Evolutionary conservation across 2,113 vertebrate species (phyloP).

Genomic region (Calyptomena viridis): DNA sequence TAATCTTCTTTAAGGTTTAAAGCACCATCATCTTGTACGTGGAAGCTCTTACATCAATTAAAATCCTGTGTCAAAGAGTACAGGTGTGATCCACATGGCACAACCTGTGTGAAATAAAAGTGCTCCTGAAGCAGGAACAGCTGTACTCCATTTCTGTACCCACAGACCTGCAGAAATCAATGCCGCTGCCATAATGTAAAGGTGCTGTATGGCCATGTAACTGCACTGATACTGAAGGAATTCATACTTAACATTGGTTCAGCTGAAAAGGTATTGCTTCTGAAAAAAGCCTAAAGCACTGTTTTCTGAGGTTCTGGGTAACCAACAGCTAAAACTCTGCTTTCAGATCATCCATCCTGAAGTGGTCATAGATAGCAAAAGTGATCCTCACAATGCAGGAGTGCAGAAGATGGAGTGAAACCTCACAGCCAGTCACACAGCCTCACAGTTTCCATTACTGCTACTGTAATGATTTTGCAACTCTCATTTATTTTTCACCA

Average conservation of each 20-base stretch:
- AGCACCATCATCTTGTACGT: not conserved
- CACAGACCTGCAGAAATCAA: not conserved
- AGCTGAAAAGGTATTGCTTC: not conserved
- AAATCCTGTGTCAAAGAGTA: not conserved
- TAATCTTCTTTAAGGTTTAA: not conserved
- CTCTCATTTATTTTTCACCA: not conserved
- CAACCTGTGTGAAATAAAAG: not conserved
- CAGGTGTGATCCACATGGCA: not conserved
- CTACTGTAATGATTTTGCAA: slow-evolving; percentile 15
- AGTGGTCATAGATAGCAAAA: not conserved
- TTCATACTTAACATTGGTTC: not conserved
- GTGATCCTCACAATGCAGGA: not conserved
- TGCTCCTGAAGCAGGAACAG: not conserved
- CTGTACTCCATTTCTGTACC: not conserved
- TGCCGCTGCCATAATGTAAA: not conserved
- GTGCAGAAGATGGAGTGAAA: not conserved
- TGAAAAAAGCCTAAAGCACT: not conserved
- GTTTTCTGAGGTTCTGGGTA: not conserved
- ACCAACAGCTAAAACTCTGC: not conserved
- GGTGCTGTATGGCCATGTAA: not conserved
- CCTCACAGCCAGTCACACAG: not conserved
- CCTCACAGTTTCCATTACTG: slow-evolving; percentile 27
- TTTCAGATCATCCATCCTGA: not conserved
- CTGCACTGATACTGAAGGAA: not conserved
- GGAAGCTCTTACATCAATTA: not conserved